Base-by-base conservation (phyloP, 2,113 vertebrate species). In the Scophthalmus maximus region DNA sequence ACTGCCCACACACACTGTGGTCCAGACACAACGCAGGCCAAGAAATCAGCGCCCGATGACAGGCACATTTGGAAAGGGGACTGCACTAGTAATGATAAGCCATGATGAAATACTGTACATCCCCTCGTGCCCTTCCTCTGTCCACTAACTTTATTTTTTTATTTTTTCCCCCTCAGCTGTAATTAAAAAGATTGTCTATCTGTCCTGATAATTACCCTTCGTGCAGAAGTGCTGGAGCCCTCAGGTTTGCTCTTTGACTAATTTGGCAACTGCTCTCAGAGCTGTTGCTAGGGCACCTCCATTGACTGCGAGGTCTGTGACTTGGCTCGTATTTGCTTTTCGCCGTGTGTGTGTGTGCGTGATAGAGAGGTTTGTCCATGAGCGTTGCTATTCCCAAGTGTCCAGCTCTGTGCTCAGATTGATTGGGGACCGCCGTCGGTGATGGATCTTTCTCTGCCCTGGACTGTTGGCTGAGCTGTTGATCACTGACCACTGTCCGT, bases 361-460 rank as follows among this genome's bases (percentile, higher is more conserved):
- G 71, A 68, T 80, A 36, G 61, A 81, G 64, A 72, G 73, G 51
- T 71, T 67, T 8, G 22, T 47, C 49, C 5, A 49, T 53, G 42
- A 62, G 56, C 51, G 22, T 49, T 69, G 70, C 76, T 63, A 36
- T 56, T 67, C 82, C 71, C 64, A 32, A 18, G 38, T 23, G 29
- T 79, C 73, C 73, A 22, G 60, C 69, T 85, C 78, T 75, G 73
- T 49, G 73, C 65, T 59, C 42, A 71, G 67, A 88, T 78, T 87
- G 79, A 90, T 89, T 46, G 58, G 38, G 53, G 47, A 51, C 63
- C n/a, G 59, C 69, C 42, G 52, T 60, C 46, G 40, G 63, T 85
- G 86, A 89, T 84, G 81, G 79, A 90, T 83, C 70, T n/a, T 23
- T 59, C 66, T 57, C 67, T 65, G 61, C 71, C 22, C 65, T 68